A percentile compares a stretch with the other conserved stretches of the same genome.
phyloP scores from a whole-genome alignment of 2,113 vertebrate species.

The Pedetes capensis region DNA sequence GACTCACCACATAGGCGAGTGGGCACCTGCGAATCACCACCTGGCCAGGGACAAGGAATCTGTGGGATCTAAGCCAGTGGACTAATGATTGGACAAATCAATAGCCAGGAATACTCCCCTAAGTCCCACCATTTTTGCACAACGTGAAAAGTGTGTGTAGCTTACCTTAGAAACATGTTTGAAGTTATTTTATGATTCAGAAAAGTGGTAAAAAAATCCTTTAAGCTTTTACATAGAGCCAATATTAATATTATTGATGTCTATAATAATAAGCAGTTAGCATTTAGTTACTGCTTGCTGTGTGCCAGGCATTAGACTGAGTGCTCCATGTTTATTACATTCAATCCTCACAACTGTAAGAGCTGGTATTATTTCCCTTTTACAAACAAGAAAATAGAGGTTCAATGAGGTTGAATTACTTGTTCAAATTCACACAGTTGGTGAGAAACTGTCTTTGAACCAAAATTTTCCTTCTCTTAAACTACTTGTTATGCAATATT shows the following conservation, averaged over 20 bases:
- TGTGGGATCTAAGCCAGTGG: neutral
- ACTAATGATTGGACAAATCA: neutral
- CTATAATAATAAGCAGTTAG: neutral
- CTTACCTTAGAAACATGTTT: constrained; percentile 16
- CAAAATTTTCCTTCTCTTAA: neutral
- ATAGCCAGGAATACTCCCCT: neutral
- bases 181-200: neutral
- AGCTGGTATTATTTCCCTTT: neutral
- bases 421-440: neutral
- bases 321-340: neutral
- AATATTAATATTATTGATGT: neutral
- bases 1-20: constrained; percentile 87
- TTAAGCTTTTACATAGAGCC: neutral
- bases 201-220: neutral
- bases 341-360: neutral
- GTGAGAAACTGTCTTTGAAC: neutral
- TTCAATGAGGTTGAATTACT: neutral
- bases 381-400: neutral
- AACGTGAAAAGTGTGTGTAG: neutral
- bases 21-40: constrained; percentile 89
- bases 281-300: neutral
- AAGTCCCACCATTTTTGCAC: neutral
- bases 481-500: neutral
- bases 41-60: constrained; percentile 65
- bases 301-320: neutral